Percentiles rank a stretch among this genome's conserved stretches.
Conservation (phyloP, 2,113 vertebrate genomes). For the Spizaetus ornatus region DNA sequence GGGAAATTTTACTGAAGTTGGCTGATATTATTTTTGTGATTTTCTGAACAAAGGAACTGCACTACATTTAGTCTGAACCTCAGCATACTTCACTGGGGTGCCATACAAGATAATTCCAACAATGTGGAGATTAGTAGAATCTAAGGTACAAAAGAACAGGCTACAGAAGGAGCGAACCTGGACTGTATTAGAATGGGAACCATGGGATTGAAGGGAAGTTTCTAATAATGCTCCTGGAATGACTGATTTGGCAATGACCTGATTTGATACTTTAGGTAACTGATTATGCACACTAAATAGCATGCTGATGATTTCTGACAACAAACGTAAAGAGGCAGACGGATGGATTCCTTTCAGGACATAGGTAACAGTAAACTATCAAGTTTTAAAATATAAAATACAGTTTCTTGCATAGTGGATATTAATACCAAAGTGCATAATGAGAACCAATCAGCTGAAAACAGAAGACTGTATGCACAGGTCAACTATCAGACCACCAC, state of each 20-base stretch:
- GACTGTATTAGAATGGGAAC: not conserved
- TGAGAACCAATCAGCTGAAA: not conserved
- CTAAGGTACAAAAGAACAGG: not conserved
- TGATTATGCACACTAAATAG: not conserved
- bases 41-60: not conserved
- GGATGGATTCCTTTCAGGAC: not conserved
- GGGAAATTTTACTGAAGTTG: not conserved
- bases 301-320: not conserved
- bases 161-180: not conserved
- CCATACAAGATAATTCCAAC: not conserved
- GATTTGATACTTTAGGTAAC: not conserved
- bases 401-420: not conserved
- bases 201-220: not conserved
- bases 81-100: not conserved
- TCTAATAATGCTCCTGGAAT: not conserved
- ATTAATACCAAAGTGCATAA: not conserved
- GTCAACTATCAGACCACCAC: not conserved
- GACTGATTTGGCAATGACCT: not conserved
- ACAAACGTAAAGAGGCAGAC: not conserved
- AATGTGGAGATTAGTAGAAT: not conserved
- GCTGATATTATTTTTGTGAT: not conserved
- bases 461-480: not conserved
- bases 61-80: not conserved
- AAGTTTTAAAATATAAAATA: not conserved
- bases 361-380: not conserved